Base-by-base conservation (phyloP, 2,113 vertebrate species). In the Strix uralensis region DNA sequence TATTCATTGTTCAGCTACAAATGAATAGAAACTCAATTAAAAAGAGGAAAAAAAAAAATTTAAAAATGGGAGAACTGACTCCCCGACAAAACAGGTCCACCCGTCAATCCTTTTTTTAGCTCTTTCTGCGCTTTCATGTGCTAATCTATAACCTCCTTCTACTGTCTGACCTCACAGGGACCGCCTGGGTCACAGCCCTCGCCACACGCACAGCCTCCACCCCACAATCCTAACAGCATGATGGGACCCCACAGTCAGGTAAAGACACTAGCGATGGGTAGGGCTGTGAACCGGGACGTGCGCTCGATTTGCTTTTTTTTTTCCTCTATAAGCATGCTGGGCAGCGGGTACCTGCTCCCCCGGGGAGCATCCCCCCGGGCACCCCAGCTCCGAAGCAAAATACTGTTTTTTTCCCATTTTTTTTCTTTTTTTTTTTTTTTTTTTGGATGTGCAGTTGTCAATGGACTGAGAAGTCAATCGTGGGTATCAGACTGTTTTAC, bases 241-340 rank as follows among this genome's bases (percentile, higher is more conserved):
- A 99, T 99, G 99, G 99, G 99, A 98, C 99, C 99, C 97, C 99
- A 99, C 98, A 99, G 99, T 98, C 99, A 99, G 99, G 99, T 99
- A 99, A 99, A 97, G 97, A 97, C 97, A 95, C 98, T 96, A 96
- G 96, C 52, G 96, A 93, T 96, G 94, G 95, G 96, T 93, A 97
- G 97, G 96, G 95, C 96, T 96, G 96, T 96, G 96, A 89, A 96
- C 81, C 22, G 96, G 36, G 96, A 91, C 52, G 86, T 96, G 96
- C 88, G 80, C 92, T 96, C 93, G 75, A 86, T 94, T 96, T 88
- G 55, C 81, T 36, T 32, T 34, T 47, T 55, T 90, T 87, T 47
- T 47, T 25, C 58, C 55, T 93, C 81, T 94, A 13, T 70, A 74
- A 93, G 88, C 83, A 67, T 91, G 94, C 96, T 92, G 96, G 97